Conservation (phyloP, 2,888 invertebrate species). For the Deilephila elpenor region DNA sequence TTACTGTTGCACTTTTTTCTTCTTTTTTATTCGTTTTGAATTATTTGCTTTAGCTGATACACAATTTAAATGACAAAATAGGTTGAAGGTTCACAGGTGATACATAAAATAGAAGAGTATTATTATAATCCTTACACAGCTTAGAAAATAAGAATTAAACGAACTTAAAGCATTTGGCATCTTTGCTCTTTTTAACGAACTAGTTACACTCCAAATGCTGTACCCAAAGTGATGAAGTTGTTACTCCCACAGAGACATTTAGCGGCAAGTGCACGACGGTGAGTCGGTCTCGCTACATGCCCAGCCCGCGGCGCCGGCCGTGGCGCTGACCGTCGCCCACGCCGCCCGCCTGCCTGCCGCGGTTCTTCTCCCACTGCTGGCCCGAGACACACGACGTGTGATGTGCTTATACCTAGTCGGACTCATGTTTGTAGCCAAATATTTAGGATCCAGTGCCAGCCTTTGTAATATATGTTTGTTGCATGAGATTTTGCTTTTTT, state of each 20-base stretch:
- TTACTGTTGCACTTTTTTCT: no score
- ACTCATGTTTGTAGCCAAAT: neutral
- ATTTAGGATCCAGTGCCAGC: conserved; percentile 13
- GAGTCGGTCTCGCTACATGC: conserved; percentile 55
- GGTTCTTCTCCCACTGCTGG: conserved; percentile 61
- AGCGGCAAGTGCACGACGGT: conserved; percentile 55
- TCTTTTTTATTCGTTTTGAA: no score
- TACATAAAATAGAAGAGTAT: no score
- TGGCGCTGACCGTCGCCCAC: conserved; percentile 72
- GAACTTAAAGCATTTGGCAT: no score
- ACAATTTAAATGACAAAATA: no score
- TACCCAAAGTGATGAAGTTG: neutral
- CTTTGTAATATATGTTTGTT: conserved; percentile 2
- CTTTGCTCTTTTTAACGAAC: no score
- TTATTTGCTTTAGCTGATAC: no score
- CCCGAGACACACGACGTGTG: conserved; percentile 41
- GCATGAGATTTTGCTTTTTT: conserved; percentile 8
- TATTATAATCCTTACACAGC: no score
- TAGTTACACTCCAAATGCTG: no score
- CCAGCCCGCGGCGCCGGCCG: conserved; percentile 71
- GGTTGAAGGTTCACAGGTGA: no score
- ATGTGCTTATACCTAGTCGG: conserved; percentile 11
- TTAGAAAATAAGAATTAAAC: no score
- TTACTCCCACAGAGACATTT: conserved; percentile 66
- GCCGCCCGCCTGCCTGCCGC: conserved; percentile 51